These are phyloP conservation scores for Crioceris asparagi DNA, from an alignment of 2,888 invertebrate species.

Conservation along the genomic window DNA sequence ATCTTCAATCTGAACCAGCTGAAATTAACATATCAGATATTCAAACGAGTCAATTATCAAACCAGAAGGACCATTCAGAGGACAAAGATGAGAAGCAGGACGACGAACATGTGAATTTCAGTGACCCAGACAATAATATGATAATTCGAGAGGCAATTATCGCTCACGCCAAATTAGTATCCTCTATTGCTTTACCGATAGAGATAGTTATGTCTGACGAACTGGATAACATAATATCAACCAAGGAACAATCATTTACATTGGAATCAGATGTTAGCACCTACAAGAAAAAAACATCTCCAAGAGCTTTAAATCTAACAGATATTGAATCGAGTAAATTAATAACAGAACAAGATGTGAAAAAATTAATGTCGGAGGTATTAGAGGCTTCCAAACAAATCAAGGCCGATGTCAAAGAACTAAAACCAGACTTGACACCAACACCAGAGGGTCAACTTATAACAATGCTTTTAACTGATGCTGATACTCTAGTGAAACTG, in stretches of 20 bases:
- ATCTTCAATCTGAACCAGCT: too few relatives aligned
- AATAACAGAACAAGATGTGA: slow-evolving; percentile 28
- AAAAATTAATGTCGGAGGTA: slow-evolving; percentile 39
- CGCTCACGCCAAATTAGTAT: slow-evolving; percentile 28
- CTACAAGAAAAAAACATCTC: slow-evolving; percentile 12
- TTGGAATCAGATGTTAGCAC: neutral
- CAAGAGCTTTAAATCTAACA: slow-evolving; percentile 15
- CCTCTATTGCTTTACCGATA: slow-evolving; percentile 27
- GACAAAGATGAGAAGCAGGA: slow-evolving; percentile 2
- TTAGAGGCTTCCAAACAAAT: slow-evolving; percentile 41
- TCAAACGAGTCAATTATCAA: neutral
- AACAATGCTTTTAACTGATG: slow-evolving; percentile 29
- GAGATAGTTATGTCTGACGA: slow-evolving; percentile 17
- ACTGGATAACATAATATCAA: slow-evolving; percentile 11
- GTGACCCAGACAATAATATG: slow-evolving; percentile 12
- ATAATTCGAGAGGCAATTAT: slow-evolving; percentile 28
- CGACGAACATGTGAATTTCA: neutral
- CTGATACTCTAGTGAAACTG: too few relatives aligned
- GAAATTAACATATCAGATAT: too few relatives aligned
- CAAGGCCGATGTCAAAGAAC: slow-evolving; percentile 39
- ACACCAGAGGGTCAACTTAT: slow-evolving; percentile 39
- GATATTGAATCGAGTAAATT: slow-evolving; percentile 14
- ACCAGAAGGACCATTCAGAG: slow-evolving; percentile 1
- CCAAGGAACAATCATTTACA: neutral
- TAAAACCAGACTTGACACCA: slow-evolving; percentile 44